Evolutionary conservation across 1,140 invertebrate species (phyloP).

Genomic region (Sitobion miscanthi): DNA sequence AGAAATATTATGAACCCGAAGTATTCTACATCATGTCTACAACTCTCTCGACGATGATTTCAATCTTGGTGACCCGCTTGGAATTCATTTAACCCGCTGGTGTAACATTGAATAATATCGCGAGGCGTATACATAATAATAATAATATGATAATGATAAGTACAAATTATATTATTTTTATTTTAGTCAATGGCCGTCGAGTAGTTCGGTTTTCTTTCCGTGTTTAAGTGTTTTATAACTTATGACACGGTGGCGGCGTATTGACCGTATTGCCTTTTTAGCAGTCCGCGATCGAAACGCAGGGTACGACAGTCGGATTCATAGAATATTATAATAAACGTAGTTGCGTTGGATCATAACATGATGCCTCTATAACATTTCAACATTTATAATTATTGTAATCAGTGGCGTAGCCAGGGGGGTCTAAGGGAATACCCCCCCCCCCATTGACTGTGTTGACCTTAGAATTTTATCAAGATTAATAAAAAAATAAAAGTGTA

Average conservation of each 20-base stretch:
- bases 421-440: too few relatives aligned
- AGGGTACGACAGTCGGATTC: too few relatives aligned
- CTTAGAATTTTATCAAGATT: too few relatives aligned
- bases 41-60: conserved; percentile 20
- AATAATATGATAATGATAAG: not conserved
- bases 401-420: too few relatives aligned
- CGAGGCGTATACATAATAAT: not conserved
- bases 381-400: too few relatives aligned
- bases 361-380: too few relatives aligned
- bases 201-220: not conserved
- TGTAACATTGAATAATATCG: not conserved
- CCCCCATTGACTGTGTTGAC: too few relatives aligned
- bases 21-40: not conserved
- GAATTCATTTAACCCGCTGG: not conserved
- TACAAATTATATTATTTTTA: not conserved
- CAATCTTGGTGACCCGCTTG: not conserved
- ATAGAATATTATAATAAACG: too few relatives aligned
- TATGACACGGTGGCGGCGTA: not conserved
- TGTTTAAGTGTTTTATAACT: not conserved
- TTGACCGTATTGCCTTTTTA: not conserved
- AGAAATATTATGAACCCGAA: not conserved
- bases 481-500: too few relatives aligned
- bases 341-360: too few relatives aligned
- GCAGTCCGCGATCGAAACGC: too few relatives aligned
- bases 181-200: not conserved